phyloP scores from a whole-genome alignment of 2,888 invertebrate species.

The Nephrotoma appendiculata region DNA sequence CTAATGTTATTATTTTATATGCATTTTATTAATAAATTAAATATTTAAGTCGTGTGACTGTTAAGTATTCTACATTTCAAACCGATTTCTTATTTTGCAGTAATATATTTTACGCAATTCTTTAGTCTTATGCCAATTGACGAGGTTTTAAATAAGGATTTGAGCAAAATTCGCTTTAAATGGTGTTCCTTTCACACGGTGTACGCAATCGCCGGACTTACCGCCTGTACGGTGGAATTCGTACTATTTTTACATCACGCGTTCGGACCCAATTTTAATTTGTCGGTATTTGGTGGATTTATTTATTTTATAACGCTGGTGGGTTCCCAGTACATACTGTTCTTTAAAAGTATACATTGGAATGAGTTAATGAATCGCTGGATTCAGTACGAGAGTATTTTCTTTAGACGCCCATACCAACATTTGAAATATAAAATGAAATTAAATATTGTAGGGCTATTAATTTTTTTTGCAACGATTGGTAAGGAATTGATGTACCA shows the following conservation, averaged over 20 bases:
- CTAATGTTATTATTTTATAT: too few relatives aligned
- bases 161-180: not conserved
- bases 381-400: not conserved
- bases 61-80: too few relatives aligned
- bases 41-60: too few relatives aligned
- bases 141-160: not conserved
- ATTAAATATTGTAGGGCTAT: not conserved
- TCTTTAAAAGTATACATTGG: not conserved
- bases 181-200: not conserved
- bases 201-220: not conserved
- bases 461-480: not conserved
- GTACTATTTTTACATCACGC: not conserved
- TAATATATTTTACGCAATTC: not conserved
- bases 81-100: not conserved
- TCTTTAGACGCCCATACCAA: not conserved
- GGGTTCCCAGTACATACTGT: not conserved
- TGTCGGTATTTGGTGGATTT: not conserved
- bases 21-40: too few relatives aligned
- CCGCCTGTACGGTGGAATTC: not conserved
- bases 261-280: not conserved
- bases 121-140: not conserved
- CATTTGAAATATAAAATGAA: not conserved
- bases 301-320: not conserved
- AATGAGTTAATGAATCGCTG: not conserved
- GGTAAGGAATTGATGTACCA: not conserved